Conservation (phyloP, 2,888 invertebrate genomes). For the Molorchus minor region DNA sequence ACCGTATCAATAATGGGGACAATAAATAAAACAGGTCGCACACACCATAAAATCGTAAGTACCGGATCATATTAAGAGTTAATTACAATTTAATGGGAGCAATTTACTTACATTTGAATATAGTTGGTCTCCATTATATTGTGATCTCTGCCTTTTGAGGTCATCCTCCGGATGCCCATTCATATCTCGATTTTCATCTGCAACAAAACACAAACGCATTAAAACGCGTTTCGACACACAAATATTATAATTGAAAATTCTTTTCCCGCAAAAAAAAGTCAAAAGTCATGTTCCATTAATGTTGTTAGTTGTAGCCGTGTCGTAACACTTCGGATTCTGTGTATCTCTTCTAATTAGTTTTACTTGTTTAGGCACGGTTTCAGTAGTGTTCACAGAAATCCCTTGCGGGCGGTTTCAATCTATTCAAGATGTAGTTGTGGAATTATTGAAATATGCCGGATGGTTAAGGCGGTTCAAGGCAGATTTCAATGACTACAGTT, state of each 20-base stretch:
- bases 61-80: conserved; percentile 30
- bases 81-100: conserved; percentile 33
- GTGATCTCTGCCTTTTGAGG: conserved; percentile 85
- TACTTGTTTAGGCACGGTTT: conserved; percentile 21
- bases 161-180: conserved; percentile 90
- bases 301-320: not conserved
- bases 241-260: conserved; percentile 21
- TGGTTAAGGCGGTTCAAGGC: not conserved
- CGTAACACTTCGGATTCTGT: conserved; percentile 10
- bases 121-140: conserved; percentile 89
- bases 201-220: conserved; percentile 41
- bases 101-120: conserved; percentile 82
- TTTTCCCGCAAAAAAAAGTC: conserved; percentile 6
- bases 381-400: conserved; percentile 8
- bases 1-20: conserved; percentile 11
- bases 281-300: conserved; percentile 3
- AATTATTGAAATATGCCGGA: conserved; percentile 13
- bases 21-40: conserved; percentile 24
- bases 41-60: conserved; percentile 34
- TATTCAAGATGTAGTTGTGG: conserved; percentile 13
- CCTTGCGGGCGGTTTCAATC: conserved; percentile 19
- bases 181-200: conserved; percentile 89
- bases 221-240: conserved; percentile 20
- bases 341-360: conserved; percentile 18
- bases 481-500: no score